phyloP scores from a whole-genome alignment of 2,797 vertebrate genomes.

The Pangasius krempfi region DNA sequence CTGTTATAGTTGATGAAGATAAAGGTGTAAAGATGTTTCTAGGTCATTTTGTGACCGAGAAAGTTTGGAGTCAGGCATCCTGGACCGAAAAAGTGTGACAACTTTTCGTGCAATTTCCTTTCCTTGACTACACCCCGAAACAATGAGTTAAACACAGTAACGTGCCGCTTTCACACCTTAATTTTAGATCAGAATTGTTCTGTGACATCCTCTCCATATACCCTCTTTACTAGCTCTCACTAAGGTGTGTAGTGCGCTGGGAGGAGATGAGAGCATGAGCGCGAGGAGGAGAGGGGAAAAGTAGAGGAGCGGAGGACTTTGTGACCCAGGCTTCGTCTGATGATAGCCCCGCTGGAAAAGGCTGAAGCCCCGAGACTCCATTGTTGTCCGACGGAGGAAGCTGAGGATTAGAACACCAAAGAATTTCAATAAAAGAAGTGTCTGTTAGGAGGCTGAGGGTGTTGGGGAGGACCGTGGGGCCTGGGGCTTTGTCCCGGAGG shows the following conservation, averaged over 20 bases:
- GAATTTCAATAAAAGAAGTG: constrained; percentile 87
- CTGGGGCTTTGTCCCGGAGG: constrained; percentile 60
- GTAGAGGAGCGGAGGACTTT: constrained; percentile 62
- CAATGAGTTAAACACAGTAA: neutral
- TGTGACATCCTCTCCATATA: constrained; percentile 35
- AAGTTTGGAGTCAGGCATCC: neutral
- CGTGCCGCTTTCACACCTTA: constrained; percentile 14
- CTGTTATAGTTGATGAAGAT: neutral
- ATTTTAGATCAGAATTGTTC: constrained; percentile 25
- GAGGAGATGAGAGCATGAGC: constrained; percentile 53
- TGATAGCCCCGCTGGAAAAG: constrained; percentile 79
- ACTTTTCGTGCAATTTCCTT: constrained; percentile 25
- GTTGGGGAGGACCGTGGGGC: constrained; percentile 53
- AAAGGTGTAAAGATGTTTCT: neutral
- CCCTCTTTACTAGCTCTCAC: constrained; percentile 39
- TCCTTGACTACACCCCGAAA: neutral
- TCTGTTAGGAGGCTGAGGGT: constrained; percentile 74
- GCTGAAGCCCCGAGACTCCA: constrained; percentile 79
- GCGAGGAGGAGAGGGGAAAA: constrained; percentile 27
- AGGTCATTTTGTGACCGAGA: neutral
- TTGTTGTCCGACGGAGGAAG: constrained; percentile 84
- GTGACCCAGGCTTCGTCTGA: constrained; percentile 74
- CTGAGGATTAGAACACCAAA: constrained; percentile 87
- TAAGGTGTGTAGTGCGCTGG: constrained; percentile 38
- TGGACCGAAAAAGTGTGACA: neutral